A percentile compares a stretch with the other conserved stretches of the same genome.
phyloP scores from a whole-genome alignment of 2,113 vertebrate species.

The Saiga tatarica region DNA sequence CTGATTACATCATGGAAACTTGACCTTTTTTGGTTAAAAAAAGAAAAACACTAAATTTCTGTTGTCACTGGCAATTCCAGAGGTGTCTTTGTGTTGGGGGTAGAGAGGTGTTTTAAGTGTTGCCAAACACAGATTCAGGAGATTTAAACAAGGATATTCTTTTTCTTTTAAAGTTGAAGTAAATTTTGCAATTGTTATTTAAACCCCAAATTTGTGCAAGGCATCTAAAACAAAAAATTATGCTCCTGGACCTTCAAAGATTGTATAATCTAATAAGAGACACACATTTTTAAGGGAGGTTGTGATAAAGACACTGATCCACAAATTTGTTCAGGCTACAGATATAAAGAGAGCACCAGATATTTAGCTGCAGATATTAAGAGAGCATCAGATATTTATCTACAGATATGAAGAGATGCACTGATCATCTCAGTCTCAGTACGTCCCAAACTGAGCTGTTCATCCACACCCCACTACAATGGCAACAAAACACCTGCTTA shows the following conservation, averaged over 20 bases:
- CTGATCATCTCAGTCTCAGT: neutral
- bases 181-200: neutral
- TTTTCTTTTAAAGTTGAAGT: neutral
- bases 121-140: neutral
- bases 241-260: neutral
- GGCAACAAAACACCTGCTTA: rapidly evolving
- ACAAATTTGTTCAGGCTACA: neutral
- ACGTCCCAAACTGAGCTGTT: neutral
- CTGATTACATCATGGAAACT: conserved; percentile 22
- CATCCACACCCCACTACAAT: neutral
- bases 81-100: neutral
- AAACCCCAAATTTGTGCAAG: neutral
- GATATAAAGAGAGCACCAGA: neutral
- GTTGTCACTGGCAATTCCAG: conserved; percentile 11
- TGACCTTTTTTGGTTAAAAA: conserved; percentile 33
- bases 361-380: rapidly evolving
- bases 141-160: neutral
- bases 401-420: rapidly evolving
- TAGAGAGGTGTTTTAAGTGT: rapidly evolving
- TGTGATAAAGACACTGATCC: rapidly evolving
- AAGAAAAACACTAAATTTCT: conserved; percentile 29
- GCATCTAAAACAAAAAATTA: neutral
- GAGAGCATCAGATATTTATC: neutral
- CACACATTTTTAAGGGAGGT: neutral
- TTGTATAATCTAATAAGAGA: neutral